Base-by-base conservation (phyloP, 2,888 invertebrate species). In the Cataglyphis cursor region DNA sequence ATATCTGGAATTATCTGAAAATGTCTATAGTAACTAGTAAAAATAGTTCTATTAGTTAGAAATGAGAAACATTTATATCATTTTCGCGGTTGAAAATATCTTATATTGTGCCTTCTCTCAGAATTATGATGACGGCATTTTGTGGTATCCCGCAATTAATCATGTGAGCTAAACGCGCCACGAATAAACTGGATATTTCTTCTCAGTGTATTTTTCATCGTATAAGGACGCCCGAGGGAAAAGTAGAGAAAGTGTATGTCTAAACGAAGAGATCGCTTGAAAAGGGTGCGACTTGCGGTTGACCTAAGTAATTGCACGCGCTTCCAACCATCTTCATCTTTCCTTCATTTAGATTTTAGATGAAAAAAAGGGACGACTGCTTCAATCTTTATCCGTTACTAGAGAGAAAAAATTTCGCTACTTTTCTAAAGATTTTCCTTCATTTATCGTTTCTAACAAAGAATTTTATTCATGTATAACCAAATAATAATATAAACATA, bases 301-400 rank as follows among this genome's bases (percentile, higher is more conserved):
- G 87, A 87, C 78, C 85, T 83, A 85, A 83, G 83, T 85, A 85
- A 87, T 84, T 87, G 85, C 81, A 54, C 78, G 78, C 80, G 78
- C 65, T 65, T 81, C 57, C 62, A 65, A 59, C 70, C 59, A 68
- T 72, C 66, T 75, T 85, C 83, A 68, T 83, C 78, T 75, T 83
- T 82, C 70, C 64, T 73, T 76, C 68, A 57, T 78, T 44, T 62
- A 41, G 64, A 61, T 28, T 78, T 44, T 62, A 41, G 64, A 61
- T 28, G 6, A 28, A 59, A n/a, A 68, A 54, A 66, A 21, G 3
- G 3, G 68, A 54, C n/a, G 15, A 28, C 57, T 41, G 54, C 21
- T 38, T 18, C 44, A 65, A 65, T 15, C 24, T 48, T 66, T 75
- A 31, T 41, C 41, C 35, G 44, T 35, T 41, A 8, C 0, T 24